Evolutionary conservation across 2,113 vertebrate genomes (phyloP).

Genomic region (Menura novaehollandiae): DNA sequence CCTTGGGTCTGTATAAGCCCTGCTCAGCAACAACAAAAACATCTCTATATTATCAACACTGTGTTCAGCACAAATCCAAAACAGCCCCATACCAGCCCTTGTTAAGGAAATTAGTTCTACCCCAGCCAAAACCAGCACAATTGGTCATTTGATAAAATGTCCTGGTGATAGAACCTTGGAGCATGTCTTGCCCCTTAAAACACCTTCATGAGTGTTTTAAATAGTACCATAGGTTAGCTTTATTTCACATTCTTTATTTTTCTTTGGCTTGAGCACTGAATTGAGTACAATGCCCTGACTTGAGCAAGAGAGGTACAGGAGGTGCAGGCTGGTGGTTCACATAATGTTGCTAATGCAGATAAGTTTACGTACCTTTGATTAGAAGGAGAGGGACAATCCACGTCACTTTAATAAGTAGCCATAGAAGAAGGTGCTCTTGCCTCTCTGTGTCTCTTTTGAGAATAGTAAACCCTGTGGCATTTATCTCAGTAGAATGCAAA

Average conservation of each 20-base stretch:
- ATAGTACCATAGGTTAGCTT: background rate
- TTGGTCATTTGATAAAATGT: background rate
- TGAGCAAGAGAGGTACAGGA: background rate
- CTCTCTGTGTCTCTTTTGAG: background rate
- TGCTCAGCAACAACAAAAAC: background rate
- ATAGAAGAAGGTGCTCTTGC: background rate
- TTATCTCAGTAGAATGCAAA: background rate
- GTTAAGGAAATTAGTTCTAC: background rate
- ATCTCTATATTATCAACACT: background rate
- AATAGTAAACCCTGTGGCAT: background rate
- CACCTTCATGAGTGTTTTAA: background rate
- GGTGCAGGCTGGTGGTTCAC: fast-evolving
- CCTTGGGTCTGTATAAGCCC: background rate
- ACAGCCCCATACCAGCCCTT: background rate
- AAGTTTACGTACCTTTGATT: background rate
- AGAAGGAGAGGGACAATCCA: background rate
- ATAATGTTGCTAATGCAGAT: background rate
- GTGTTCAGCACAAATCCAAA: background rate
- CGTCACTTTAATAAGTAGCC: background rate
- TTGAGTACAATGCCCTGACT: background rate
- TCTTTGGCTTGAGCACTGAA: background rate
- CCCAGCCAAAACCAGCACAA: background rate
- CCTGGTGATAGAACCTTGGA: background rate
- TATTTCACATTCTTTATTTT: background rate
- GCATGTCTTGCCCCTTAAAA: background rate